Evolutionary conservation across 2,888 invertebrate genomes (phyloP), one percentile per base, ranked within the genome.

Genomic region (Lamellibrachia satsuma): DNA sequence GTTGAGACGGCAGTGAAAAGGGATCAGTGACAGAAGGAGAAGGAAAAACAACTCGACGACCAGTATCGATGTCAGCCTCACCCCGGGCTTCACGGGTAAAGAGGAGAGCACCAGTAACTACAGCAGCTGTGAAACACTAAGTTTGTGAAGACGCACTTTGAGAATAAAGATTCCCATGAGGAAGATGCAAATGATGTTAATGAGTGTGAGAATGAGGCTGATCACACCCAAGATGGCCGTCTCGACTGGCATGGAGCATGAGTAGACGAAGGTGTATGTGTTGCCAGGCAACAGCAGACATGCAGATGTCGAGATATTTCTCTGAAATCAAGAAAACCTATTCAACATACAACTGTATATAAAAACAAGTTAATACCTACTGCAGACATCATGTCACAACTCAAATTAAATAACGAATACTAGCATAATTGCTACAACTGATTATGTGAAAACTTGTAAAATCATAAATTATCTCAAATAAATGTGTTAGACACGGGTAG

Each of bases 101-200:
- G 39, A 39, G 39, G 39, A 39, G 39, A 39, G 0, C 39, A 39
- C 39, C 39, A 39, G 39, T 39, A 52, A 39, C 91, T 91, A 91
- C 39, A 55, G 39, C 1, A 39, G 52, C 52, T 39, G 52, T 22
- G 52, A 90, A 52, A 90, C 15, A 22, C 27, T 51, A 2, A 8
- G 55, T 7, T 27, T 51, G n/a, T 75, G 27, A 7, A 9, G 52
- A 27, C 75, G 7, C 9, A 94, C 94, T 93, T 94, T 94, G 90
- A 98, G 97, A 93, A 98, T 98, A 94, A 98, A 97, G 95, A 98
- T 97, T 2, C 98, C 98, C 92, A 98, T 98, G 94, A 98, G 97
- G 96, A 98, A 98, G 95, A 98, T 98, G 96, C 98, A 98, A 95
- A 98, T 97, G 93, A 98, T 98, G 96, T 98, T 98, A 75, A 98